Evolutionary conservation across 2,888 invertebrate species (phyloP), one percentile per base, ranked within the genome.

Genomic region (Apodemia mormo): DNA sequence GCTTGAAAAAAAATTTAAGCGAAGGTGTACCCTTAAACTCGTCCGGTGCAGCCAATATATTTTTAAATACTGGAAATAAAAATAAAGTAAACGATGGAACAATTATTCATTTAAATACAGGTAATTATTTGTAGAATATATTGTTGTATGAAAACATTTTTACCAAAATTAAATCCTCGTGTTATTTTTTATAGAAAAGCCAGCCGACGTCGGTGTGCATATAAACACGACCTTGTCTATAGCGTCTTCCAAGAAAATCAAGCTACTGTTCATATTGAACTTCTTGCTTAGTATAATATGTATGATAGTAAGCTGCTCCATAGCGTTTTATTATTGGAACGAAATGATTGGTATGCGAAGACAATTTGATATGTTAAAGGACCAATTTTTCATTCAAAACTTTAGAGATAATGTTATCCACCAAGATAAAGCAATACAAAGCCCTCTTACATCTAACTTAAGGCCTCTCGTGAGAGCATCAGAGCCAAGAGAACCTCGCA

Each of bases 241-340:
- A 81, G 91, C 90, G 87, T 91, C 92, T 88, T 91, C 91, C 82
- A 92, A 90, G 89, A 92, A 92, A 89, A 87, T 92, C 77, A 90
- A 85, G 82, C 82, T 91, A 75, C 82, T 92, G 79, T 89, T 92
- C 79, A 80, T 91, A 69, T 78, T 92, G 68, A 92, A 90, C 82
- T 90, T 92, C 82, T 84, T 92, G 76, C 81, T 92, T 73, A 88
- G 89, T 76, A 80, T 90, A 40, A 77, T 90, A 43, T 90, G 90
- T 79, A 87, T 92, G 84, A 81, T 88, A 68, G 79, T 91, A 74
- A 87, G 89, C 76, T 86, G 87, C 77, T 85, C 86, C 14, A 83
- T 91, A 66, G 90, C 90, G 61, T 89, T 89, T 76, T 92, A 90
- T 77, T 92, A 87, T 77, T 92, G 91, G 89, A 90, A 88, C 72